Evolutionary conservation across 1,140 invertebrate species (phyloP).

Genomic region (Rhynchophorus ferrugineus): DNA sequence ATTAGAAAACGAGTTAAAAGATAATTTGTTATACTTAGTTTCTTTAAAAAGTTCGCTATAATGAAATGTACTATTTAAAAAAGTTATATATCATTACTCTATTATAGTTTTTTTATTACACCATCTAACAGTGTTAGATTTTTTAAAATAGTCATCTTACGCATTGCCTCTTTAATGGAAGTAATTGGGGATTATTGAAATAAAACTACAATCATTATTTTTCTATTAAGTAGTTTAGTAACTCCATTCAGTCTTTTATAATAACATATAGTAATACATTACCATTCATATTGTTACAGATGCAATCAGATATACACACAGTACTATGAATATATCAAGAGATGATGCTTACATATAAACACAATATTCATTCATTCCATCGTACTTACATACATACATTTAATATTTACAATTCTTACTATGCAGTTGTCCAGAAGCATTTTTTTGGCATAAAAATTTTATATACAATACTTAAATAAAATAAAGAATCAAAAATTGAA

Average conservation of each 20-base stretch:
- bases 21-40: too few species aligned
- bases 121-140: too few species aligned
- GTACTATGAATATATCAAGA: conserved; percentile 41
- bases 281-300: conserved; percentile 43
- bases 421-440: conserved; percentile 35
- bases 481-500: conserved; percentile 10
- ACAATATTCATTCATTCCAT: conserved; percentile 26
- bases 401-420: conserved; percentile 38
- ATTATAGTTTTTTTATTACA: too few species aligned
- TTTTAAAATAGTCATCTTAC: too few species aligned
- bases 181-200: too few species aligned
- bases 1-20: too few species aligned
- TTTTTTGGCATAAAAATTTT: conserved; percentile 31
- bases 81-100: too few species aligned
- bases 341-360: conserved; percentile 37
- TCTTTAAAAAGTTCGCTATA: too few species aligned
- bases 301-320: conserved; percentile 42
- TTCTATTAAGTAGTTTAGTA: conserved; percentile 39
- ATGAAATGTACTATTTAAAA: too few species aligned
- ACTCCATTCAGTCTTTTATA: conserved; percentile 44
- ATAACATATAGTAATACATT: conserved; percentile 43
- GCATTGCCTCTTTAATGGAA: too few species aligned
- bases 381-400: conserved; percentile 36
- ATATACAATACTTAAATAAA: conserved; percentile 28
- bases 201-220: conserved; percentile 21